phyloP scores from a whole-genome alignment of 1,140 invertebrate genomes.

The Acromyrmex echinatior region DNA sequence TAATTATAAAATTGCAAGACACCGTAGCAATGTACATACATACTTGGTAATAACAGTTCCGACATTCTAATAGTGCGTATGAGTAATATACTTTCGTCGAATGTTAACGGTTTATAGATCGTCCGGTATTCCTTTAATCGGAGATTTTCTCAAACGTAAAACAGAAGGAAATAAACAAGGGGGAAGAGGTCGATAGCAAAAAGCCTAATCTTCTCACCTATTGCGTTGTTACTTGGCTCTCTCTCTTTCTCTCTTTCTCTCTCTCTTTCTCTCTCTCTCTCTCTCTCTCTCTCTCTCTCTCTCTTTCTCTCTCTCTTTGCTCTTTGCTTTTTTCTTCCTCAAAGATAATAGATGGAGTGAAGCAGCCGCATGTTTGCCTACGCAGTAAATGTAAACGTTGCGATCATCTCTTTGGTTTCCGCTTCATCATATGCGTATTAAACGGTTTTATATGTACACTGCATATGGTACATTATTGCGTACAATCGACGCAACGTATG shows the following conservation, averaged over 20 bases:
- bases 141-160: neutral
- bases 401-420: constrained; percentile 38
- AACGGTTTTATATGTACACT: constrained; percentile 1
- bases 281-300: too few relatives aligned
- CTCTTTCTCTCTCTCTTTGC: too few relatives aligned
- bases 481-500: neutral
- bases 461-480: constrained; percentile 22
- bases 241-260: too few relatives aligned
- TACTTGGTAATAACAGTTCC: constrained; percentile 18
- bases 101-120: constrained; percentile 26
- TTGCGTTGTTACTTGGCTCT: neutral
- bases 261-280: neutral
- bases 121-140: constrained; percentile 43
- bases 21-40: neutral
- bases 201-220: constrained; percentile 31
- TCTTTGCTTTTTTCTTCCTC: neutral
- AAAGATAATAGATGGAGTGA: constrained; percentile 42
- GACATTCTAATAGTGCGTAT: constrained; percentile 18
- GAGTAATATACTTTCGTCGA: constrained; percentile 18
- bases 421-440: constrained; percentile 28
- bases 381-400: constrained; percentile 33
- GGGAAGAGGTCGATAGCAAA: constrained; percentile 17
- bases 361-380: neutral
- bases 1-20: constrained; percentile 31
- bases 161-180: constrained; percentile 23